A percentile compares a stretch with the other conserved stretches of the same genome.
phyloP scores from a whole-genome alignment of 2,888 invertebrate genomes.

The Lamellibrachia columna region DNA sequence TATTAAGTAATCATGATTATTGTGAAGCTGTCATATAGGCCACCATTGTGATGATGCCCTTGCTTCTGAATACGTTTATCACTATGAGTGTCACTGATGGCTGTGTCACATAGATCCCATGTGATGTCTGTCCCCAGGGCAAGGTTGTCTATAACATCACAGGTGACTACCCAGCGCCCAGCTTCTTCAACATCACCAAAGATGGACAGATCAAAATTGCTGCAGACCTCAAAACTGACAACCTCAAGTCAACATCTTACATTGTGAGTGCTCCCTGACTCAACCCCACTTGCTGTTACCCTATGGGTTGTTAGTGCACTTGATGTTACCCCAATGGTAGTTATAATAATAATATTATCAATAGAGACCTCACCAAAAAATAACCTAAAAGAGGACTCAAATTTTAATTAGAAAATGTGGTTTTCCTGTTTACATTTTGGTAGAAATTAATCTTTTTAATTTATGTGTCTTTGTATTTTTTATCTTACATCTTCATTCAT shows the following conservation, averaged over 20 bases:
- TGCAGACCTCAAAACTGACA: slow-evolving; percentile 44
- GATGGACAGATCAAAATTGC: slow-evolving; percentile 47
- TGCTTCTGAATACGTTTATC: no score
- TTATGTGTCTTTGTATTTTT: background rate
- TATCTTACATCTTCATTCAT: background rate
- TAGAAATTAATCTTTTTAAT: background rate
- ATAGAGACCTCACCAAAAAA: background rate
- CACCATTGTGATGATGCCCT: no score
- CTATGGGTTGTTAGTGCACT: background rate
- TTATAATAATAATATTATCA: background rate
- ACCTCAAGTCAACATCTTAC: slow-evolving; percentile 42
- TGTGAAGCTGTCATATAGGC: no score
- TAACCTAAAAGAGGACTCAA: background rate
- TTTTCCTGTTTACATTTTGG: background rate
- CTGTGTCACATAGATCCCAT: background rate
- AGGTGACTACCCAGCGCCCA: slow-evolving; percentile 45
- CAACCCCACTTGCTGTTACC: background rate
- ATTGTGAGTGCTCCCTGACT: slow-evolving; percentile 32
- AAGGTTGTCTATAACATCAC: slow-evolving; percentile 37
- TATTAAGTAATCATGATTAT: no score
- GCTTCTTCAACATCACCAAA: slow-evolving; percentile 50
- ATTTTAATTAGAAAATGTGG: background rate
- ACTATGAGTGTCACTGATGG: no score
- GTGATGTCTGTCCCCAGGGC: slow-evolving; percentile 34
- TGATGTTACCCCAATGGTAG: background rate